Evolutionary conservation across 2,113 vertebrate genomes (phyloP).

Genomic region (Egretta garzetta): DNA sequence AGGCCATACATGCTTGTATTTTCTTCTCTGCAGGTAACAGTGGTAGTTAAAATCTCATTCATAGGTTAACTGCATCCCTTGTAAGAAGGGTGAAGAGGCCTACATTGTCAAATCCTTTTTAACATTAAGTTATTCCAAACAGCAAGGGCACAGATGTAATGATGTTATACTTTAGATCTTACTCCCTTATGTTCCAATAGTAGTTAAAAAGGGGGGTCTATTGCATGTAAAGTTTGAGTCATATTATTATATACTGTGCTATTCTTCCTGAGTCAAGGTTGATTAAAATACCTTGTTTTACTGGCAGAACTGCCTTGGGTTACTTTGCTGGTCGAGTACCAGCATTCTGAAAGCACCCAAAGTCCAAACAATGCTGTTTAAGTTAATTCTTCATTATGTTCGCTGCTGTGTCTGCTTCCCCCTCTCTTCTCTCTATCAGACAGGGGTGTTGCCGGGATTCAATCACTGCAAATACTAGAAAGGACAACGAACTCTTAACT

Average conservation of each 20-base stretch:
- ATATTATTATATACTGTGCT: background rate
- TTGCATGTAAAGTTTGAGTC: background rate
- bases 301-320: background rate
- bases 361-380: background rate
- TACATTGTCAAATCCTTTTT: background rate
- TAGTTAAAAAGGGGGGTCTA: background rate
- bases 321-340: background rate
- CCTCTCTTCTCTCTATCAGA: background rate
- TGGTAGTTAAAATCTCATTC: background rate
- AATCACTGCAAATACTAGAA: slow-evolving; percentile 19
- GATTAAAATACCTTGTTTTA: background rate
- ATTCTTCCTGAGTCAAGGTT: background rate
- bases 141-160: background rate
- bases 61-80: background rate
- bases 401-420: background rate
- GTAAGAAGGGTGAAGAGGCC: background rate
- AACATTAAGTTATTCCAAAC: background rate
- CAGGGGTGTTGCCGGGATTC: background rate
- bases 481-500: background rate
- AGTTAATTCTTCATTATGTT: background rate
- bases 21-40: background rate
- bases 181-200: background rate
- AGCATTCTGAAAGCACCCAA: background rate
- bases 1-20: background rate
- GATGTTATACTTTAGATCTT: background rate